These are phyloP conservation scores for Pseudorasbora parva DNA, from an alignment of 2,113 vertebrate genomes.

Conservation along the genomic window DNA sequence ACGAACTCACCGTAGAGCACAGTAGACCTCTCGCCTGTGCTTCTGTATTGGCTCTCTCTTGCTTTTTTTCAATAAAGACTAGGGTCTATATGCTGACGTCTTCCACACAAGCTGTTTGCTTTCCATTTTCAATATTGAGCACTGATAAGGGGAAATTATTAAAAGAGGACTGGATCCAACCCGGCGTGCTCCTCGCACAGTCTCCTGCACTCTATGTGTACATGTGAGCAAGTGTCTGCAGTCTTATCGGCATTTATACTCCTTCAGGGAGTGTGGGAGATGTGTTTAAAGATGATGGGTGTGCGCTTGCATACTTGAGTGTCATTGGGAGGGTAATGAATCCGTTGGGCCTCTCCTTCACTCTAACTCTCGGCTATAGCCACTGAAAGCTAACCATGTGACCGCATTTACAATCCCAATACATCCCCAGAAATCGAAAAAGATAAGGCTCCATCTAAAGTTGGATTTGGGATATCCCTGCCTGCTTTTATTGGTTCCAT, in stretches of 20 bases:
- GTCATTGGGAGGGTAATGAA: background rate
- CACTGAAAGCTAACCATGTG: background rate
- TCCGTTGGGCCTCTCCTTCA: background rate
- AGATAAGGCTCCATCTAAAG: background rate
- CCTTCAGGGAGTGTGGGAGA: conserved; percentile 20
- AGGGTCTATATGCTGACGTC: background rate
- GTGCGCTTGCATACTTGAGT: background rate
- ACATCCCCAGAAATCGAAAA: background rate
- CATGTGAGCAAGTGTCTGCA: background rate
- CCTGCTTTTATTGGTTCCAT: background rate
- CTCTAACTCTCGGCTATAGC: background rate
- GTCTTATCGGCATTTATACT: conserved; percentile 9
- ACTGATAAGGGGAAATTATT: conserved; percentile 71
- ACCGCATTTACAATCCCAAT: background rate
- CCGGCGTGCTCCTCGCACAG: background rate
- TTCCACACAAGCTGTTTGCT: conserved; percentile 66
- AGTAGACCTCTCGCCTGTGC: background rate
- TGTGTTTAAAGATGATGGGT: conserved; percentile 25
- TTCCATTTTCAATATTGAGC: conserved; percentile 64
- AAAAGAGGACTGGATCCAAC: conserved; percentile 37
- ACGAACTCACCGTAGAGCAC: background rate
- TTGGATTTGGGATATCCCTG: background rate
- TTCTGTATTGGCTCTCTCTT: background rate
- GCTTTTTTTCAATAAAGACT: conserved; percentile 16
- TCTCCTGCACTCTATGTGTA: background rate